Base-by-base conservation (phyloP, 2,888 invertebrate genomes). In the Pinctada fucata region DNA sequence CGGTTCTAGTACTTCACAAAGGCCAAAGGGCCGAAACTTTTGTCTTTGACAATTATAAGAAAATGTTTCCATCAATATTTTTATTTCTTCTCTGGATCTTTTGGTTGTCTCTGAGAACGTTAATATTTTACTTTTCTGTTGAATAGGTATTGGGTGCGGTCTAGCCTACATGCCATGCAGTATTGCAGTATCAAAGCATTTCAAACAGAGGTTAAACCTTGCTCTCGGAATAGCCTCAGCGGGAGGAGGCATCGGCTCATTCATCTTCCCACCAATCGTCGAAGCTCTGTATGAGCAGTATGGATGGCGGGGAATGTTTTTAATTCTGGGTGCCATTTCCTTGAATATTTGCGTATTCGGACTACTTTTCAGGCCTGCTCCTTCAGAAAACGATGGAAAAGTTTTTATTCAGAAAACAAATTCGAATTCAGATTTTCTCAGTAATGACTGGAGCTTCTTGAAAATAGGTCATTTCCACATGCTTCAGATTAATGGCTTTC, bases 111-210 rank as follows among this genome's bases (percentile, higher is more conserved):
- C 31, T 31, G 31, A 31, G 31, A 31, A 31, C 31, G 31, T 31
- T 6, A 68, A 68, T 13, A 1, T 4, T 70, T 50, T 8, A 13
- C 8, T 49, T n/a, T 49, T 48, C 31, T 70, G 31, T 49, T 50
- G 13, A 16, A 2, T 47, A 79, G 79, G 79, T 45, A 10, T 69
- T 0, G 76, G 79, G 13, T 79, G 79, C 58, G 79, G 79, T n/a
- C 45, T 79, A 6, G 66, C 74, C 5, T 76, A 75, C 66, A 76
- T 79, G 65, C 73, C 73, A 8, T 70, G 58, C 47, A 74, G 73
- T 71, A 73, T 79, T 3, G 74, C 76, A 65, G 79, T 79, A 10
- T 70, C 76, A 2, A 73, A 69, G 45, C 74, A 76, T 58, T 79
- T 79, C n/a, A 73, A 48, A 5, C 3, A 66, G 2, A 48, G 65